Evolutionary conservation across 2,113 vertebrate species (phyloP), one percentile per base, ranked within the genome.

Genomic region (Amphilophus citrinellus): DNA sequence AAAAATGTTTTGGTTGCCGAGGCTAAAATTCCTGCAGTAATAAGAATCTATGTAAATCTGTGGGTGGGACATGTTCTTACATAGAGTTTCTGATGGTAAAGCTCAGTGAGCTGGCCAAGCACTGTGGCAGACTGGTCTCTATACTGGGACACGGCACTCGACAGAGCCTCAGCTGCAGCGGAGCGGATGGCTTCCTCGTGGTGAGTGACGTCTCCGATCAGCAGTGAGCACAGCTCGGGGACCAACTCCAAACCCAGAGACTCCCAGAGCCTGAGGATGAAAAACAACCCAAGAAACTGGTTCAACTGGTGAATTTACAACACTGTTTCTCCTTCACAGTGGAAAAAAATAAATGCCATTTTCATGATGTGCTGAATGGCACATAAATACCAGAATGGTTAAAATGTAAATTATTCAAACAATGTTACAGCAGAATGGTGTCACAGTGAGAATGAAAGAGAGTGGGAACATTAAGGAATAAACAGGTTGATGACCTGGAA

Each of bases 71-170:
- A 30, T 37, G 22, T 13, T 44, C 98, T 98, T 92, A 99, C 98
- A 7, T 98, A 99, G 83, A 99, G 98, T 84, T 98, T 99, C 92
- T 99, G 94, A 85, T 99, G 97, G 92, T 99, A 99, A 82, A 99
- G 96, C 83, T 98, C 97, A 18, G 96, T 97, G 22, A 99, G 97
- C 83, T 97, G 97, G 84, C 92, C 91, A 87, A 99, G 96, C 63
- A 99, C 98, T 1, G 95, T 84, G 1, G 97, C 93, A 1, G 97
- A 97, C 90, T 98, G 97, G 30, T 94, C 93, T 71, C 53, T 96
- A 94, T 99, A 99, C 20, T 95, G 94, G 18, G 96, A 97, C 61
- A 99, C 96, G 0, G 97, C 97, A 18, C 95, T 97, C 6, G 98
- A 98, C 80, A 99, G 94, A 47, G 98, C 98, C 56, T 98, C 98